Conservation (phyloP, 2,888 invertebrate species). For the Andrena fulva region DNA sequence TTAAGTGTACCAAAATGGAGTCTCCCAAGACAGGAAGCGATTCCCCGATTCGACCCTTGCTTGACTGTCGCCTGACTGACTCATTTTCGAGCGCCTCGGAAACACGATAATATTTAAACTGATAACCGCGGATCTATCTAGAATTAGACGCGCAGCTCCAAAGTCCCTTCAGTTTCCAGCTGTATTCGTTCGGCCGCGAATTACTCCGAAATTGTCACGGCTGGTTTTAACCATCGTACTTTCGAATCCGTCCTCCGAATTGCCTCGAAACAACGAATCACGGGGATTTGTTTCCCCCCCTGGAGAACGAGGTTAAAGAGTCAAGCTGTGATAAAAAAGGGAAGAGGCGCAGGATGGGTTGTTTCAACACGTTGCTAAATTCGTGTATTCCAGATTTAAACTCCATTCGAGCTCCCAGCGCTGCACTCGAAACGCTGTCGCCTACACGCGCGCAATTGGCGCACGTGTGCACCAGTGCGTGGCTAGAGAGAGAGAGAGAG, state of each 20-base stretch:
- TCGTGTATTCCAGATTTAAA: slow-evolving; percentile 42
- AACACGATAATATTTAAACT: background rate
- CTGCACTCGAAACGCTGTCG: slow-evolving; percentile 26
- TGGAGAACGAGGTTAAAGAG: slow-evolving; percentile 17
- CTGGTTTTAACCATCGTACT: background rate
- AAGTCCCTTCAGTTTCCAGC: background rate
- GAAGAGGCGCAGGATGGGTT: slow-evolving; percentile 4
- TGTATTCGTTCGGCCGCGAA: background rate
- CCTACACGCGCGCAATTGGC: slow-evolving; percentile 2
- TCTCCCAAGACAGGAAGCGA: background rate
- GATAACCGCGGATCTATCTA: background rate
- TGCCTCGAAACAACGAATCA: slow-evolving; percentile 1
- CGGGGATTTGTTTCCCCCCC: background rate
- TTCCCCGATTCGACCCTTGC: background rate
- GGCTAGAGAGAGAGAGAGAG: slow-evolving; percentile 6
- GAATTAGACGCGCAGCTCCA: background rate
- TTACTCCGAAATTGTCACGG: background rate
- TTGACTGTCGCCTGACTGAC: too few species aligned
- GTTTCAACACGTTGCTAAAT: slow-evolving; percentile 31
- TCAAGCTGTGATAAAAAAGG: background rate
- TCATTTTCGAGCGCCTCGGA: background rate
- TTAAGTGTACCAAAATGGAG: slow-evolving; percentile 1
- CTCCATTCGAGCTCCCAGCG: slow-evolving; percentile 34
- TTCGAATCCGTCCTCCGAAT: background rate
- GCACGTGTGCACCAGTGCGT: slow-evolving; percentile 13